phyloP scores from a whole-genome alignment of 2,888 invertebrate species.

The Serripes groenlandicus region DNA sequence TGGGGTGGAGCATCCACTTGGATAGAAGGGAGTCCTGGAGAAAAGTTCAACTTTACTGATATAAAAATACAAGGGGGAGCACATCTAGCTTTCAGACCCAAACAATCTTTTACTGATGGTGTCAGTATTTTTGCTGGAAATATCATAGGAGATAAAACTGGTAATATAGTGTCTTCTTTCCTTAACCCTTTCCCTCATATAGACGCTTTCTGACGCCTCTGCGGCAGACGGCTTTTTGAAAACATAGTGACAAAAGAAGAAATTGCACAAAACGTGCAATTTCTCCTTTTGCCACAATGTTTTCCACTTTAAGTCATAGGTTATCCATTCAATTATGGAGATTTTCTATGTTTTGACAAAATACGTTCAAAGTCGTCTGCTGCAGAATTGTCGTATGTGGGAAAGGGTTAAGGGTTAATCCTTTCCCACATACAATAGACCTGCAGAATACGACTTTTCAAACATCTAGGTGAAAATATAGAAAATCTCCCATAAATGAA shows the following conservation, averaged over 20 bases:
- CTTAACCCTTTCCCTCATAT: background rate
- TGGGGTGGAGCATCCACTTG: conserved; percentile 73
- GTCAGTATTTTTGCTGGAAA: conserved; percentile 55
- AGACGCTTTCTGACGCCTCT: background rate
- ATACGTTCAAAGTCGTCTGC: too few species aligned
- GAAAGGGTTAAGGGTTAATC: too few species aligned
- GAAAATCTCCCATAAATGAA: too few species aligned
- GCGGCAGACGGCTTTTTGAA: background rate
- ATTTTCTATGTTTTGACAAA: too few species aligned
- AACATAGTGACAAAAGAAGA: too few species aligned
- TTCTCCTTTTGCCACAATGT: background rate
- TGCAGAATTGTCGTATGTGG: too few species aligned
- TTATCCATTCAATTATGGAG: too few species aligned
- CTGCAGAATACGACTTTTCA: too few species aligned
- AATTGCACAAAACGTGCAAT: background rate
- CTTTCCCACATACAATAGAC: too few species aligned
- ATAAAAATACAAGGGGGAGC: conserved; percentile 70
- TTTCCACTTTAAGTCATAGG: background rate
- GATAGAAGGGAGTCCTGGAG: conserved; percentile 57
- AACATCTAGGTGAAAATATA: too few species aligned
- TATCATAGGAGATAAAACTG: conserved; percentile 76
- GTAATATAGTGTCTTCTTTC: conserved; percentile 42
- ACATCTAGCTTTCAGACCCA: conserved; percentile 73
- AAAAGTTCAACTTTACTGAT: conserved; percentile 68
- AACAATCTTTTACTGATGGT: conserved; percentile 36